phyloP scores from a whole-genome alignment of 1,140 invertebrate species.

The Gonioctena quinquepunctata region DNA sequence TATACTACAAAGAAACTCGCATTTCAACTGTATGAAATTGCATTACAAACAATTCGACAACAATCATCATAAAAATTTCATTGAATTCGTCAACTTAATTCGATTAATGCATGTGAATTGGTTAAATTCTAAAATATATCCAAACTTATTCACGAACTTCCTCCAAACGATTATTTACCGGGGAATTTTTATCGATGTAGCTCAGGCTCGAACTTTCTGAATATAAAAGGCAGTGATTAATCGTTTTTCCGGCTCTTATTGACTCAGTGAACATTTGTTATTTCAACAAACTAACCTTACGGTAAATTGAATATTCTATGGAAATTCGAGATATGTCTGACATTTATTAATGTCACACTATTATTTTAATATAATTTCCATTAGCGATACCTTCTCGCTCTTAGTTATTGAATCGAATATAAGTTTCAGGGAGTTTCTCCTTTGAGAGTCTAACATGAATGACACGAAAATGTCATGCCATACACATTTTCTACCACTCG shows the following conservation, averaged over 20 bases:
- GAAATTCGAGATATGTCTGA: conserved; percentile 8
- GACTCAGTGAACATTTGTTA: conserved; percentile 12
- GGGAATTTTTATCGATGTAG: conserved; percentile 10
- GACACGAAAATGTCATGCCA: too few relatives aligned
- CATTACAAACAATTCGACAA: neutral
- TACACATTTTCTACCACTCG: too few relatives aligned
- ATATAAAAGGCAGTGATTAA: conserved; percentile 13
- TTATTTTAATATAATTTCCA: neutral
- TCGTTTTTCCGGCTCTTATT: conserved; percentile 7
- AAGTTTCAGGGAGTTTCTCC: too few relatives aligned
- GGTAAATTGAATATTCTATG: conserved; percentile 1
- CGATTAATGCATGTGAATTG: neutral
- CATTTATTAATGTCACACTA: conserved; percentile 10
- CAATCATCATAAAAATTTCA: neutral
- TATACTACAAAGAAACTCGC: too few relatives aligned
- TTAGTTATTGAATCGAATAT: too few relatives aligned
- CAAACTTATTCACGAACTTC: neutral
- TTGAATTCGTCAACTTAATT: neutral
- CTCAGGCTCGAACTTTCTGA: neutral
- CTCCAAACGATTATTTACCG: neutral
- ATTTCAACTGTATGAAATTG: too few relatives aligned
- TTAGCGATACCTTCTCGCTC: too few relatives aligned
- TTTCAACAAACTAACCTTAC: conserved; percentile 17
- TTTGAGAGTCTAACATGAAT: too few relatives aligned
- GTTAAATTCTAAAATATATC: neutral